Evolutionary conservation across 23 tunicate species (phyloP).

Genomic region (Trididemnum miniatum): DNA sequence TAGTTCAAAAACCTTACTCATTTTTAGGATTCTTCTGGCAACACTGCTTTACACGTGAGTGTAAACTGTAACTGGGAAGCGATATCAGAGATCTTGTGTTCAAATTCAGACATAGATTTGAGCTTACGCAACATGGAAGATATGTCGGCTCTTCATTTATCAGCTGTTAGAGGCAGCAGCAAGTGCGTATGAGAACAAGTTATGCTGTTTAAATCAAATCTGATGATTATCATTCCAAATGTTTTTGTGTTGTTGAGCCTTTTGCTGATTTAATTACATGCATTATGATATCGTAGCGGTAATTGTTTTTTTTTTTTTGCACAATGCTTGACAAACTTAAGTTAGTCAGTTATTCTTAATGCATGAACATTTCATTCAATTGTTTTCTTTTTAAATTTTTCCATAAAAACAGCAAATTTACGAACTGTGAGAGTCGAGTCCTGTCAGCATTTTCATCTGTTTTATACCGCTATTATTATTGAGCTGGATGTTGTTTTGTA

Average conservation of each 20-base stretch:
- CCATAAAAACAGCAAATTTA: too few relatives aligned
- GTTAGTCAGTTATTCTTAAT: too few relatives aligned
- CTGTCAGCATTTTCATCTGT: too few relatives aligned
- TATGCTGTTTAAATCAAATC: background rate
- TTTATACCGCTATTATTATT: too few relatives aligned
- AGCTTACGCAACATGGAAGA: background rate
- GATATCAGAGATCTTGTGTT: background rate
- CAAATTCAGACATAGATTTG: background rate
- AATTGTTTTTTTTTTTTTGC: too few relatives aligned
- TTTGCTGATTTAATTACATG: background rate
- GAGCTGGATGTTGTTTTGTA: too few relatives aligned
- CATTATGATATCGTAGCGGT: too few relatives aligned
- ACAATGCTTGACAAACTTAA: too few relatives aligned
- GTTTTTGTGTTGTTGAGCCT: background rate
- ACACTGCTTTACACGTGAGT: conserved; percentile 10
- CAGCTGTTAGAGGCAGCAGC: background rate
- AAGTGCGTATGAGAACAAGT: too few relatives aligned
- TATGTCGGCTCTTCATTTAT: background rate
- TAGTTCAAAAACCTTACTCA: background rate
- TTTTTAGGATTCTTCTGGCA: conserved; percentile 2
- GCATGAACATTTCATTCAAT: too few relatives aligned
- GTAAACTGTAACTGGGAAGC: background rate
- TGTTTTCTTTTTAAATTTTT: too few relatives aligned
- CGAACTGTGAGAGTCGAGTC: too few relatives aligned
- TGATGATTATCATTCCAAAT: background rate